Percentiles rank a stretch among this genome's conserved stretches.
phyloP scores from a whole-genome alignment of 2,888 invertebrate species.

The Allolobophora icterica region DNA sequence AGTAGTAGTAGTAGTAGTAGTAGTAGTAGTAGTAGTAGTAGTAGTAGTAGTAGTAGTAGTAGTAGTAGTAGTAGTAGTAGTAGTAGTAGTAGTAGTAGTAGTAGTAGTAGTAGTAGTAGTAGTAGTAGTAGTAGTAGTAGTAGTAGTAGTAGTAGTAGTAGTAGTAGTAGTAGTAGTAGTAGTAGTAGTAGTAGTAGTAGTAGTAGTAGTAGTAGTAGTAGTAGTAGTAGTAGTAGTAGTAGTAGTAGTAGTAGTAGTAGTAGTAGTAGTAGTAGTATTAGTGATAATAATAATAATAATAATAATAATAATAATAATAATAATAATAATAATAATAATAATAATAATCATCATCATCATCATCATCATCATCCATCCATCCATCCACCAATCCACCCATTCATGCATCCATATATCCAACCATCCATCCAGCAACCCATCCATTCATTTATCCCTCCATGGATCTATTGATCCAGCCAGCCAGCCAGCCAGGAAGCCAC shows the following conservation, averaged over 20 bases:
- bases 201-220: background rate
- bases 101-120: no score
- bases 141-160: constrained; percentile 35
- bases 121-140: constrained; percentile 26
- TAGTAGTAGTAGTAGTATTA: constrained; percentile 37
- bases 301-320: background rate
- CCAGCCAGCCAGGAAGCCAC: no score
- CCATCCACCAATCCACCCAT: no score
- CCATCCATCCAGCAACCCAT: constrained; percentile 25
- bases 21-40: constrained; percentile 35
- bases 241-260: constrained; percentile 37
- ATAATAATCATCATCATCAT: no score
- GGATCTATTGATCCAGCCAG: no score
- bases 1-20: constrained; percentile 31
- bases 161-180: constrained; percentile 32
- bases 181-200: background rate
- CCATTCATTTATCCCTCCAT: no score
- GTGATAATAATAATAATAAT: constrained; percentile 34
- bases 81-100: constrained; percentile 27
- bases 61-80: constrained; percentile 36
- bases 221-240: constrained; percentile 38
- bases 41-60: constrained; percentile 38
- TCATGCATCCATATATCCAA: constrained; percentile 39
- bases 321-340: background rate
- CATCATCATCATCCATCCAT: no score